Base-by-base conservation (phyloP, 2,113 vertebrate species). In the Hymenochirus boettgeri region DNA sequence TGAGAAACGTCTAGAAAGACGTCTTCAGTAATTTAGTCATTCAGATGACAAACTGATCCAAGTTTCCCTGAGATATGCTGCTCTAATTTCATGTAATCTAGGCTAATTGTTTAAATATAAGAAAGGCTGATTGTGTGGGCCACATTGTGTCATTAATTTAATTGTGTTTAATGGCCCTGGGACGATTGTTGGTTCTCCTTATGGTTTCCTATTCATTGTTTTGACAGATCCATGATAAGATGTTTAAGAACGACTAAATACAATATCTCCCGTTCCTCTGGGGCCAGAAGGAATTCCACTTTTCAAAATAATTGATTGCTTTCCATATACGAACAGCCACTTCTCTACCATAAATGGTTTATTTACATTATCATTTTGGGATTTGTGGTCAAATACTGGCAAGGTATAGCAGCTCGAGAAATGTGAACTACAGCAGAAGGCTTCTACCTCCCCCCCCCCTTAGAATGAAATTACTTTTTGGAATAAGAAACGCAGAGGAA, bases 341-440 rank as follows among this genome's bases (percentile, higher is more conserved):
- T 29, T 48, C 35, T 26, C 27, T 59, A 51, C 7, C 23, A 52
- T 37, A 66, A 47, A 42, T 15, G 45, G 45, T 52, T 58, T 66
- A 56, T 66, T 66, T 51, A 50, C 33, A 52, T 31, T 69, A 59
- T 52, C 35, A 45, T 60, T 60, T 35, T 69, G 23, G 35, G 56
- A 69, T 35, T 59, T 69, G 35, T 26, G 46, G 56, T 47, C 42
- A 59, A 59, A 23, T 9, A 42, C 17, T 53, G 26, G 56, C 47
- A 69, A 31, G 33, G n/a, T 42, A 45, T n/a, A 60, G 47, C 35
- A 33, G 24, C 33, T 52, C 39, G 33, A 60, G 33, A 60, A 60
- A 52, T 60, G 5, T 52, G 11, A 53, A 60, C 39, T 37, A 42
- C 18, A 9, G 12, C 3, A 37, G 37, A 42, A 5, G 12, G n/a